Evolutionary conservation across 2,888 invertebrate species (phyloP).

Genomic region (Lucinisca nassula): DNA sequence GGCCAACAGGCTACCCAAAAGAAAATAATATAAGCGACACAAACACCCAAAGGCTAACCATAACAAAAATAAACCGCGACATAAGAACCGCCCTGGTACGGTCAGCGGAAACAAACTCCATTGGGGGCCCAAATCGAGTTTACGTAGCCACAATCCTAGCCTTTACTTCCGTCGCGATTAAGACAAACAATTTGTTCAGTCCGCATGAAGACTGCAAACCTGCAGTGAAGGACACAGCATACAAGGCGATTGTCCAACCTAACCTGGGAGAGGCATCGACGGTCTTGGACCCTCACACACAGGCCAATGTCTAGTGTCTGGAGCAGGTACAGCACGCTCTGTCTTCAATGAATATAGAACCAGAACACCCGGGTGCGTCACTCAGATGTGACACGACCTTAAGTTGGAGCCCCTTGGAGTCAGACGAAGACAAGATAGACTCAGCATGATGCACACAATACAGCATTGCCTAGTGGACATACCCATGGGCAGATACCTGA

Average conservation of each 20-base stretch:
- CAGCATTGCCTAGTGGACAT: neutral
- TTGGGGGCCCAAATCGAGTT: too few species aligned
- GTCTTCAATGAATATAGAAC: neutral
- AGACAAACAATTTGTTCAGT: too few species aligned
- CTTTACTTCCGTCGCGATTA: too few species aligned
- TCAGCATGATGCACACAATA: neutral
- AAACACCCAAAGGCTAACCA: too few species aligned
- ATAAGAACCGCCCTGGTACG: too few species aligned
- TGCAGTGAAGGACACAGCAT: neutral
- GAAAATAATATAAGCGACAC: too few species aligned
- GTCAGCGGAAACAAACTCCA: too few species aligned
- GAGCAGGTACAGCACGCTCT: neutral
- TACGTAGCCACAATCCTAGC: too few species aligned
- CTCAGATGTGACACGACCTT: neutral
- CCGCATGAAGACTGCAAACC: neutral
- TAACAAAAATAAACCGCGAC: too few species aligned
- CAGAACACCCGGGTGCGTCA: neutral
- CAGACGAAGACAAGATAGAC: neutral
- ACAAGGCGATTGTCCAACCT: neutral
- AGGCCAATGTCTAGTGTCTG: neutral
- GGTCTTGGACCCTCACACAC: neutral
- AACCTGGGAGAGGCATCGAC: neutral
- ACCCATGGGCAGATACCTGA: neutral
- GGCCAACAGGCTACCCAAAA: too few species aligned
- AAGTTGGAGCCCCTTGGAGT: neutral